A percentile compares a stretch with the other conserved stretches of the same genome.
Conservation (phyloP, 2,797 vertebrate species). For the Luscinia luscinia region DNA sequence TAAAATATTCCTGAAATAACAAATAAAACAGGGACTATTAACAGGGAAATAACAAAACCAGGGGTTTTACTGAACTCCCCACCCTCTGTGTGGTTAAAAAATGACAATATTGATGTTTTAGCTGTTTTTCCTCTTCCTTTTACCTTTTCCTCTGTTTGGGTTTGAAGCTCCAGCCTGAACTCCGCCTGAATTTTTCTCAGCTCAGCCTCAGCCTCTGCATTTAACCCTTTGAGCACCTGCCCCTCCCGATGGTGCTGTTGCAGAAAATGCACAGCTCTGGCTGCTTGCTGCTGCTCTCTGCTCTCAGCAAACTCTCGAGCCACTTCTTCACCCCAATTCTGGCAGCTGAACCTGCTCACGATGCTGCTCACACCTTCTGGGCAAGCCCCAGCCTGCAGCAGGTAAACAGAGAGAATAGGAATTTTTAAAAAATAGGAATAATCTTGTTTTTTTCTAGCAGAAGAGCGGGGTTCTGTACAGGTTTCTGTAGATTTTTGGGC, state of each 20-base stretch:
- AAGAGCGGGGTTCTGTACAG: fast-evolving
- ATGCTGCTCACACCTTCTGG: background rate
- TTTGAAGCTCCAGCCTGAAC: slow-evolving; percentile 30
- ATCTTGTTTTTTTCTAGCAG: no score
- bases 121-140: background rate
- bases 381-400: background rate
- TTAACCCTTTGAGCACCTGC: background rate
- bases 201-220: background rate
- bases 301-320: background rate
- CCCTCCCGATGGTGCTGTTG: slow-evolving; percentile 15
- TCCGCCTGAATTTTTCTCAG: slow-evolving; percentile 15
- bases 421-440: background rate
- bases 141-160: slow-evolving; percentile 58
- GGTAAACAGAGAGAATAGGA: background rate
- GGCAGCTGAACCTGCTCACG: background rate
- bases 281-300: background rate
- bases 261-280: slow-evolving; percentile 8
- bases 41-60: no score
- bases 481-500: background rate
- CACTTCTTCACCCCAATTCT: background rate
- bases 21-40: no score
- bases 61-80: no score
- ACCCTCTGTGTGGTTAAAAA: no score
- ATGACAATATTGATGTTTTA: fast-evolving
- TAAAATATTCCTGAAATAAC: no score